Conservation (phyloP, 2,113 vertebrate species). For the Aldabrachelys gigantea region DNA sequence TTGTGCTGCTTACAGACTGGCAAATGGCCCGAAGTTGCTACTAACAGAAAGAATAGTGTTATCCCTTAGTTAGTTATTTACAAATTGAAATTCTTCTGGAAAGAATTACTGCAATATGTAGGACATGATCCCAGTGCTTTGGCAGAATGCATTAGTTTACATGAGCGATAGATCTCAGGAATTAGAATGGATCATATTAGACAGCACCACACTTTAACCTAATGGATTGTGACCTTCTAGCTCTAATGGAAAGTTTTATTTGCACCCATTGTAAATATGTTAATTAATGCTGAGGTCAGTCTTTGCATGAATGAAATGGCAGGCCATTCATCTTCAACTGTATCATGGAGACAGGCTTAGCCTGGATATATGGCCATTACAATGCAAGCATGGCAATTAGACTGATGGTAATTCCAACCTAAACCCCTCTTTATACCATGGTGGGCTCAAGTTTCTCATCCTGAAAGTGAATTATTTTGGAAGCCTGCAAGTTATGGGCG, state of each 20-base stretch:
- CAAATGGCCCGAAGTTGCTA: constrained; percentile 57
- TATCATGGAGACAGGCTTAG: not conserved
- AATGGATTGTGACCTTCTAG: constrained; percentile 42
- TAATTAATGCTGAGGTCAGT: constrained; percentile 23
- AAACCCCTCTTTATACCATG: not conserved
- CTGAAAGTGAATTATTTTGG: not conserved
- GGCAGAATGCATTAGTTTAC: constrained; percentile 65
- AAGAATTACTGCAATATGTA: constrained; percentile 72
- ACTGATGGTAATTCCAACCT: not conserved
- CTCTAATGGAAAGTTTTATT: constrained; percentile 62
- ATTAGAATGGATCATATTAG: constrained; percentile 65
- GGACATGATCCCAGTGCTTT: constrained; percentile 73
- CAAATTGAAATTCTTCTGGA: constrained; percentile 74
- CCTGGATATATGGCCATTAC: rapidly evolving
- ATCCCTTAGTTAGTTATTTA: constrained; percentile 73
- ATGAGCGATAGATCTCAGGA: constrained; percentile 66
- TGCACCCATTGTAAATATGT: constrained; percentile 48
- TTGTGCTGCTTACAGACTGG: constrained; percentile 71
- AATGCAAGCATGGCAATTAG: not conserved
- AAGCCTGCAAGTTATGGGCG: not conserved
- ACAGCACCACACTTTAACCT: too few relatives aligned
- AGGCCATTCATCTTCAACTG: not conserved
- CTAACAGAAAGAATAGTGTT: constrained; percentile 69
- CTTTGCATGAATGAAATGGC: not conserved
- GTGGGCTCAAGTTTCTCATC: not conserved